A percentile compares a stretch with the other conserved stretches of the same genome.
Conservation (phyloP, 2,113 vertebrate genomes). For the Perca flavescens region DNA sequence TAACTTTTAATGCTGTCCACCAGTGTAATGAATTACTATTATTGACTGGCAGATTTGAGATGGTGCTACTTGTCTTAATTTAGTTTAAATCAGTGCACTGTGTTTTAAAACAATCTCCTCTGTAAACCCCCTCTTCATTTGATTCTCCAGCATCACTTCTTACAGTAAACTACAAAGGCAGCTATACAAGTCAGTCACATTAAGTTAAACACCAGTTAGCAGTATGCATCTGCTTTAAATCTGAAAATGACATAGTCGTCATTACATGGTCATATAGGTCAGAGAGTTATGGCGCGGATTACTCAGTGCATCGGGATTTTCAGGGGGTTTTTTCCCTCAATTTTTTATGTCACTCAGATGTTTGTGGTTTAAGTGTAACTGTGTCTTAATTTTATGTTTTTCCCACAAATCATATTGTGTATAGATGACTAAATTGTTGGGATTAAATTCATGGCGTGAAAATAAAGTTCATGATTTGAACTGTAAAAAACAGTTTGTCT, state of each 20-base stretch:
- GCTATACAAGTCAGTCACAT: not conserved
- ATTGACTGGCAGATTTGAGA: not conserved
- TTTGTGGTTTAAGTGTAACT: constrained; percentile 5
- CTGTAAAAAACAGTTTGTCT: not conserved
- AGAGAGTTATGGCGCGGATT: not conserved
- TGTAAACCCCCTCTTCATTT: not conserved
- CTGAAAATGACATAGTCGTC: not conserved
- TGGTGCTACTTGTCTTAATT: constrained; percentile 2
- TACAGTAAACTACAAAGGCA: constrained; percentile 1
- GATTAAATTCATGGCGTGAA: not conserved
- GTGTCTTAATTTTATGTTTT: not conserved
- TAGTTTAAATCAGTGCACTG: not conserved
- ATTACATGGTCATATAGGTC: not conserved
- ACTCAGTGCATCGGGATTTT: not conserved
- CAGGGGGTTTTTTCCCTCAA: not conserved
- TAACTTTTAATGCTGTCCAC: not conserved
- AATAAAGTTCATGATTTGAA: constrained; percentile 23
- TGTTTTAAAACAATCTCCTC: not conserved
- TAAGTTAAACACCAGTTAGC: not conserved
- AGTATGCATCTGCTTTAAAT: not conserved
- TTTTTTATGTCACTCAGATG: not conserved
- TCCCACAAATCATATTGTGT: not conserved
- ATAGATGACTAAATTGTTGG: not conserved
- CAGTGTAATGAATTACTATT: not conserved
- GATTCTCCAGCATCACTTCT: not conserved